Evolutionary conservation across 2,113 vertebrate genomes (phyloP).

Genomic region (Eolophus roseicapilla): DNA sequence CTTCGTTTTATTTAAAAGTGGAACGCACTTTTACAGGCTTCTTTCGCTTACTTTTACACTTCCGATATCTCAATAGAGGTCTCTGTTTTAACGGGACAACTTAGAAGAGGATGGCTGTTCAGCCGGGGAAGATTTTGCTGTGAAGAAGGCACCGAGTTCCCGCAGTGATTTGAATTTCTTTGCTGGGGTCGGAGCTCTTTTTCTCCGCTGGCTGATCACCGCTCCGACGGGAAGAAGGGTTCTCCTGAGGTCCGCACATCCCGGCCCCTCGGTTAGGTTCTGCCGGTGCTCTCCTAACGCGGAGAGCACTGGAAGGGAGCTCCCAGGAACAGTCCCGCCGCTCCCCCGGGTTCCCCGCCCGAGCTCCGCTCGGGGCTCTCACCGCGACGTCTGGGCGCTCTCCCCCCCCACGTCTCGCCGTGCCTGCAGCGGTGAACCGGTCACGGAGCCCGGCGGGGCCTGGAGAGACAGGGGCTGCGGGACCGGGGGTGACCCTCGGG

Average conservation of each 20-base stretch:
- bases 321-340: background rate
- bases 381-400: background rate
- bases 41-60: background rate
- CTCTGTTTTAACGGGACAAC: background rate
- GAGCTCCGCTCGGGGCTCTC: background rate
- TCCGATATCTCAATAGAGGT: background rate
- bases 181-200: accelerated
- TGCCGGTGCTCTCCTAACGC: background rate
- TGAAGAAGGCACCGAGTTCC: background rate
- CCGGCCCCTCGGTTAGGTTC: background rate
- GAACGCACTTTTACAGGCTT: background rate
- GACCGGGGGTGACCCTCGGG: background rate
- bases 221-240: background rate
- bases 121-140: background rate
- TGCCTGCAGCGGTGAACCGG: background rate
- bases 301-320: background rate
- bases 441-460: background rate
- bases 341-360: background rate
- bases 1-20: background rate
- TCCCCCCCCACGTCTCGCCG: background rate
- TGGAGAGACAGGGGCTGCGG: background rate
- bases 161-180: background rate
- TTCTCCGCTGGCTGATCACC: background rate
- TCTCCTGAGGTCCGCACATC: background rate
- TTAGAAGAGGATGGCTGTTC: background rate